Percentiles rank a stretch among this genome's conserved stretches.
Conservation (phyloP, 2,797 vertebrate species). For the Anolis apletophallus region DNA sequence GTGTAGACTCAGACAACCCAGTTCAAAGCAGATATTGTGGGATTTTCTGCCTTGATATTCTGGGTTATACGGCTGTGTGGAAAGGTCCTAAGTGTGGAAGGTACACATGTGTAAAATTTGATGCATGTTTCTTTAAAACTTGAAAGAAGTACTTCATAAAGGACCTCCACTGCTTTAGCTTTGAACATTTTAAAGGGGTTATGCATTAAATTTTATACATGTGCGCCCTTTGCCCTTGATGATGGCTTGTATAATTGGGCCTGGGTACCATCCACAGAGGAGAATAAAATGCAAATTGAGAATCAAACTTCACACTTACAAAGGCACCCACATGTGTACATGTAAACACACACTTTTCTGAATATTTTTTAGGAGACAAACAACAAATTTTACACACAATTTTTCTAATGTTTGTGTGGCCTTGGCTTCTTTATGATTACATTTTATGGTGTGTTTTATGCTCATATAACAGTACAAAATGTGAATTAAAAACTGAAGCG, state of each 20-base stretch:
- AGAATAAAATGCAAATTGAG: constrained; percentile 5
- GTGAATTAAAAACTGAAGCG: background rate
- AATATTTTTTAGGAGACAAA: background rate
- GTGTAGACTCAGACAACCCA: no score
- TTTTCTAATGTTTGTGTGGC: background rate
- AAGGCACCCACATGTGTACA: no score
- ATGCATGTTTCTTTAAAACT: background rate
- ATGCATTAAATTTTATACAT: background rate
- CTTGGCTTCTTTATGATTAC: background rate
- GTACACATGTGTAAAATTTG: background rate
- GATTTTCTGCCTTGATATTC: no score
- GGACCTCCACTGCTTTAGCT: background rate
- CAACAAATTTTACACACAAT: background rate
- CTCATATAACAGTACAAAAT: constrained; percentile 6
- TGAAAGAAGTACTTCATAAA: background rate
- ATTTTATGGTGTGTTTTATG: background rate
- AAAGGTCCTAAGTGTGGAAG: background rate
- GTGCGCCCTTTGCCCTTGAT: constrained; percentile 8
- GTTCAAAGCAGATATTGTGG: no score
- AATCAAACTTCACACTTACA: background rate
- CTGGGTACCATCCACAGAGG: background rate
- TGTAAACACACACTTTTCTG: background rate
- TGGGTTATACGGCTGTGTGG: no score
- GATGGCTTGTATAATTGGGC: background rate
- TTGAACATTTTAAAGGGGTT: background rate